These are phyloP conservation scores for Chrysocyon brachyurus DNA, from an alignment of 2,797 vertebrate genomes.

Conservation along the genomic window DNA sequence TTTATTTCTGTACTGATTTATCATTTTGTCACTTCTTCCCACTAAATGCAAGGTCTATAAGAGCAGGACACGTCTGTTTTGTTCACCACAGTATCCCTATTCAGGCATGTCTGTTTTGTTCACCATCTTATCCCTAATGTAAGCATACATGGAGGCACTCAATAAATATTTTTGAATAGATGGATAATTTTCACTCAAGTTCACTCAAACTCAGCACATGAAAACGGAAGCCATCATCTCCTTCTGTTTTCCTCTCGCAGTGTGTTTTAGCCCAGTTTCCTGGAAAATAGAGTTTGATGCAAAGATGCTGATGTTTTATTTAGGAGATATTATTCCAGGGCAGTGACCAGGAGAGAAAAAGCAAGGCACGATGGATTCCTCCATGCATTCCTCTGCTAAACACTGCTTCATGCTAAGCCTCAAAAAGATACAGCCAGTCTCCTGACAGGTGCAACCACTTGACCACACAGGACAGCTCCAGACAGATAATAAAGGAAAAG, in stretches of 20 bases:
- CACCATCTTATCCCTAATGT: neutral
- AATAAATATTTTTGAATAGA: conserved; percentile 51
- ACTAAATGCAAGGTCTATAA: conserved; percentile 2
- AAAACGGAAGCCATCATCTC: neutral
- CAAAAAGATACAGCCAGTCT: conserved; percentile 15
- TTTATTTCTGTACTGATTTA: neutral
- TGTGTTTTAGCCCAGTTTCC: conserved; percentile 12
- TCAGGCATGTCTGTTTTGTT: neutral
- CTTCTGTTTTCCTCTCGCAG: neutral
- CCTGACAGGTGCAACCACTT: neutral
- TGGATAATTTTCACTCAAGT: conserved; percentile 56
- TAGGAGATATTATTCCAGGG: neutral
- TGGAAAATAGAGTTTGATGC: neutral
- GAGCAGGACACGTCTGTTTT: neutral
- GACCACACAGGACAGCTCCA: neutral
- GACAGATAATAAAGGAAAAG: neutral
- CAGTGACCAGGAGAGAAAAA: neutral
- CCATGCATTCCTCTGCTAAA: neutral
- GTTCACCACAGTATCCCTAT: neutral
- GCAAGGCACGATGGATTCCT: neutral
- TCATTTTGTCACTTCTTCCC: neutral
- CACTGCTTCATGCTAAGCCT: neutral
- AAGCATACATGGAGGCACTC: neutral
- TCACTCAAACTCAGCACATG: neutral
- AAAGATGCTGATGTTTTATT: conserved; percentile 2